These are phyloP conservation scores for Scaptomyza montana DNA, from an alignment of 1,140 invertebrate species.

Conservation along the genomic window DNA sequence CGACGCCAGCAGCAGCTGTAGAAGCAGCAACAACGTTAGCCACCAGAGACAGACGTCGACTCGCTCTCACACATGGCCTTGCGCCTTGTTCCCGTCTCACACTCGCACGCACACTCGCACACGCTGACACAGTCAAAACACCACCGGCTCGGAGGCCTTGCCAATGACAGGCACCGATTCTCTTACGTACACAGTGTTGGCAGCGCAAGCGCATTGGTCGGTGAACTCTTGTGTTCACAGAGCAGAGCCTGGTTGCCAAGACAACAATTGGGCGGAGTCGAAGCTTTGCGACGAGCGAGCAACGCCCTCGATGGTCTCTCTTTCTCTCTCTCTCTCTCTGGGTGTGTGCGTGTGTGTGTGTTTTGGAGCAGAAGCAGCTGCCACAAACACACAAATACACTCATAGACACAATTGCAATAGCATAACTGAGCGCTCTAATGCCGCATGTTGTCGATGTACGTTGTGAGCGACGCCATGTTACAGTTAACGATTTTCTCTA, in stretches of 20 bases:
- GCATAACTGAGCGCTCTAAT: conserved; percentile 51
- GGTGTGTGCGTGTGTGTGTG: conserved; percentile 13
- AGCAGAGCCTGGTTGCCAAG: conserved; percentile 61
- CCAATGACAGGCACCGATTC: conserved; percentile 65
- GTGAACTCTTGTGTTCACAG: conserved; percentile 69
- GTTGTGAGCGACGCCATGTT: conserved; percentile 77
- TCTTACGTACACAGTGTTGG: conserved; percentile 73
- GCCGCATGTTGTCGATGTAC: conserved; percentile 34
- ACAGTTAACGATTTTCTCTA: conserved; percentile 82
- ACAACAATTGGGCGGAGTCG: conserved; percentile 65
- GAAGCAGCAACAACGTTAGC: conserved; percentile 33
- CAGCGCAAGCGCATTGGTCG: conserved; percentile 74
- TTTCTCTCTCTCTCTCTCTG: not conserved
- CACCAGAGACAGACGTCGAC: conserved; percentile 41
- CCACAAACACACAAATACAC: conserved; percentile 5
- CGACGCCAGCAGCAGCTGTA: conserved; percentile 7
- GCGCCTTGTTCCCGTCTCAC: conserved; percentile 33
- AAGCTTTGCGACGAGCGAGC: conserved; percentile 17
- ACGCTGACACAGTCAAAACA: conserved; percentile 20
- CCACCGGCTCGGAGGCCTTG: conserved; percentile 37
- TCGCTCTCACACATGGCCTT: conserved; percentile 52
- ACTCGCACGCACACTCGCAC: conserved; percentile 26
- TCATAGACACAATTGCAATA: not conserved
- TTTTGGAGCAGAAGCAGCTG: conserved; percentile 47
- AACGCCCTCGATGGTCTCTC: conserved; percentile 26